Evolutionary conservation across 2,888 invertebrate genomes (phyloP), one percentile per base, ranked within the genome.

Genomic region (Ganaspis brasiliensis): DNA sequence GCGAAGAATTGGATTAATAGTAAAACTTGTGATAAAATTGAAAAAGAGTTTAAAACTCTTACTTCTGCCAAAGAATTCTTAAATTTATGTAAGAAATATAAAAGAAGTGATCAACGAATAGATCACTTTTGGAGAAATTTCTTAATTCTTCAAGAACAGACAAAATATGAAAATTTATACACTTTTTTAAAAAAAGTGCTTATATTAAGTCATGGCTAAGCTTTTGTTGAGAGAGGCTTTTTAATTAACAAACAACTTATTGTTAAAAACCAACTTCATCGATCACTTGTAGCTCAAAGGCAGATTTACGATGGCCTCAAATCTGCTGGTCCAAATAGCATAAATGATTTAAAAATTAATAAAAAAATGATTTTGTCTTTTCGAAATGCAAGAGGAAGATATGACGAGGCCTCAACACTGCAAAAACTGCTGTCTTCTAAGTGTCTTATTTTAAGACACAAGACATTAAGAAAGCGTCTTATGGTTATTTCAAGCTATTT

Each of bases 191-290:
- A 73, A 70, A 75, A 61, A 40, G 56, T 71, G 24, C 45, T 78
- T 0, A 73, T 75, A 40, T 26, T 75, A 2, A 75, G 70, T 9
- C 78, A 78, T 40, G 78, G 78, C 8, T 73, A 75, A 10, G 67
- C 59, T 19, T 75, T 67, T 26, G 24, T 57, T 4, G 75, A 75
- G n/a, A 67, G 26, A n/a, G 78, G 75, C 8, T 78, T 78, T 61
- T 77, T 19, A 70, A 31, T 57, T 3, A 55, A 55, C 21, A 55
- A 55, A 10, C 9, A 55, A 16, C 6, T 19, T n/a, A 10, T 55
- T 55, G 19, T 55, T 19, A 19, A 55, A 55, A 55, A 55, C 55
- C 19, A 21, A 10, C 21, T 21, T 10, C 16, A 55, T 9, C 10
- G 21, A 10, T 21, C 55, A 8, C 55, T 55, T 55, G 55, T 59